phyloP scores from a whole-genome alignment of 2,797 vertebrate genomes.

The Craterocephalus amniculus region DNA sequence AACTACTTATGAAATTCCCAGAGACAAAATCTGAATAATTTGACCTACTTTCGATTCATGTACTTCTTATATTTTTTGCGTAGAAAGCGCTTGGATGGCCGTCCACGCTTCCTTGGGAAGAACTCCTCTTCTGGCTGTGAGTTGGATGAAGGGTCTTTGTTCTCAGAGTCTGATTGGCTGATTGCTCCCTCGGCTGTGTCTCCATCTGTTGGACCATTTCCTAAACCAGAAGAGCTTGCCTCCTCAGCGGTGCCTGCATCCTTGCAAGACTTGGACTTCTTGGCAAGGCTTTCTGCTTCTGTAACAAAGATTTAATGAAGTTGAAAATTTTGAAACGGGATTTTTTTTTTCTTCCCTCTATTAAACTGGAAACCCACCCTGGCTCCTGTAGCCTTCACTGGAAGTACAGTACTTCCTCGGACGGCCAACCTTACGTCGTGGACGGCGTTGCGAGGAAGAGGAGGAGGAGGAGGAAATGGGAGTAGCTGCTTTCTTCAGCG shows the following conservation, averaged over 20 bases:
- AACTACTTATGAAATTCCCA: neutral
- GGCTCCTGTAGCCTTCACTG: conserved; percentile 63
- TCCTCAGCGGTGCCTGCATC: conserved; percentile 82
- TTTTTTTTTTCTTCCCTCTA: neutral
- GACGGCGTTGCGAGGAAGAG: conserved; percentile 86
- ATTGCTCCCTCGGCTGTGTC: conserved; percentile 80
- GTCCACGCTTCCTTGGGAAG: conserved; percentile 86
- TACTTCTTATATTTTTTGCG: conserved; percentile 97
- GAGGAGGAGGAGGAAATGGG: conserved; percentile 85
- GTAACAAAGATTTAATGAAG: conserved; percentile 24
- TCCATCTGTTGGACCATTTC: conserved; percentile 60
- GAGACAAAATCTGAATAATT: neutral
- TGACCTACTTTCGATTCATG: conserved; percentile 84
- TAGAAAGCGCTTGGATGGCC: conserved; percentile 92
- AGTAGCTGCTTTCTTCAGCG: conserved; percentile 69
- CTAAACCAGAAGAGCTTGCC: conserved; percentile 86
- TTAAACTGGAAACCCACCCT: conserved; percentile 58
- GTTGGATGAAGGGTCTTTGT: conserved; percentile 89
- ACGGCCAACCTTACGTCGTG: conserved; percentile 89
- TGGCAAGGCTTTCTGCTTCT: conserved; percentile 83
- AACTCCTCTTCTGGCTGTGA: conserved; percentile 80
- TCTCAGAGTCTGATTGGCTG: conserved; percentile 91
- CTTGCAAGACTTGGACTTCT: conserved; percentile 63
- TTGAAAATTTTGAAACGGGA: neutral
- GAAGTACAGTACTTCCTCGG: conserved; percentile 89